phyloP scores from a whole-genome alignment of 2,113 vertebrate species.

The Neoarius graeffei region DNA sequence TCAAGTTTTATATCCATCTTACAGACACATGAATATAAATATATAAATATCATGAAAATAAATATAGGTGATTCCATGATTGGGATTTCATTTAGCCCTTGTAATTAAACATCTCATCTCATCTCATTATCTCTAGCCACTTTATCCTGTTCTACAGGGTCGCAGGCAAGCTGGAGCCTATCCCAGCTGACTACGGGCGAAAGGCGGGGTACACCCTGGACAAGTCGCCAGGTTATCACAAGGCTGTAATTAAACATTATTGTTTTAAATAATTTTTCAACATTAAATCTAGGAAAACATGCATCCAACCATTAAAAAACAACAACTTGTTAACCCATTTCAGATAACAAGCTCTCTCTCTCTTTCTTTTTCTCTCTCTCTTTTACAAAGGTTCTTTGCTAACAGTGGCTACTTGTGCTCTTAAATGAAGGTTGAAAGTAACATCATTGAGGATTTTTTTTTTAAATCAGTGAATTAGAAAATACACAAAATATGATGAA shows the following conservation, averaged over 20 bases:
- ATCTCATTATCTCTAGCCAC: too few species aligned
- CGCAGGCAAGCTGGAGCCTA: too few species aligned
- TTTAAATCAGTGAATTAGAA: not conserved
- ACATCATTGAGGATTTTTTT: not conserved
- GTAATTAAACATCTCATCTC: not conserved
- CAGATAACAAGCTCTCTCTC: not conserved
- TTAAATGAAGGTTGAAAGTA: not conserved
- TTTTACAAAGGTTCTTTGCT: not conserved
- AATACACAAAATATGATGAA: not conserved
- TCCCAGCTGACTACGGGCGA: too few species aligned
- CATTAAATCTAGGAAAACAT: not conserved
- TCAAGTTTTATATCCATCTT: not conserved
- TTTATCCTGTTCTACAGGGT: too few species aligned
- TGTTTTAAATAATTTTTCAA: not conserved
- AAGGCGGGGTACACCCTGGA: too few species aligned
- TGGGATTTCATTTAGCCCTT: not conserved
- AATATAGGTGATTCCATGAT: not conserved
- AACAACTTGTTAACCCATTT: not conserved
- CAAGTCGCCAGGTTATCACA: too few species aligned
- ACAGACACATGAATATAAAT: not conserved
- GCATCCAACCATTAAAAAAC: not conserved
- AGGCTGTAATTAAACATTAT: not conserved
- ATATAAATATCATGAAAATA: not conserved
- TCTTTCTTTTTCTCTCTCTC: not conserved
- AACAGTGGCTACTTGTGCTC: not conserved